Base-by-base conservation (phyloP, 2,797 vertebrate genomes). In the Odontamblyopus rebecca region DNA sequence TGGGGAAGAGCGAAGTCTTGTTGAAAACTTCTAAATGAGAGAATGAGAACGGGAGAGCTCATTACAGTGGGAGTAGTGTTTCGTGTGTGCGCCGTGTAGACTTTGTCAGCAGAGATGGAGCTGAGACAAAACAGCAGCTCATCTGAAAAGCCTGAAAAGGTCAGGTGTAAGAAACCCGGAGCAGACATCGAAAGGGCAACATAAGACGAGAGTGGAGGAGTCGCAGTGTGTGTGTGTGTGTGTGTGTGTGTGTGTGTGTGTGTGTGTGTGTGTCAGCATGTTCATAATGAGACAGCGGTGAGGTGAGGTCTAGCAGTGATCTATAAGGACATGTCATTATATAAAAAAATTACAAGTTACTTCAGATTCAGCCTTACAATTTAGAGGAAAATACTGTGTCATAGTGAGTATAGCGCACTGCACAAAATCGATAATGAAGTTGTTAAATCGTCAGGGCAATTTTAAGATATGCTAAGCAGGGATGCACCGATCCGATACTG, bases 51-150 rank as follows among this genome's bases (percentile, higher is more conserved):
- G 5, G 65, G 23, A 18, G 26, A 78, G n/a, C 66, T 35, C 41
- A 62, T 64, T 29, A 19, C 41, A 66, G 75, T 56, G 59, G 61
- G 50, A 57, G 35, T 48, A 69, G 62, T 75, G 69, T 73, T 83
- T 57, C 72, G 69, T 61, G 67, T 75, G 71, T 73, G 70, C 63
- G 70, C 75, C 50, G 32, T 27, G 44, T 75, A 79, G 67, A 68
- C 67, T 69, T 71, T 73, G 81, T 85, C 79, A 83, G 82, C 83
- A 78, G 57, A 81, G 83, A 80, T 64, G 70, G 57, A 75, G 56
- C 13, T 6, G 53, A 73, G 68, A 68, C 71, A 65, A 74, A 70
- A 77, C 71, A 78, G 72, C 72, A 82, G 30, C 9, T 51, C 44
- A 73, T 74, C 69, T 73, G 62, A 73, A 68, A 15, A 5, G 62